Conservation (phyloP, 2,113 vertebrate species). For the Nothocercus julius region DNA sequence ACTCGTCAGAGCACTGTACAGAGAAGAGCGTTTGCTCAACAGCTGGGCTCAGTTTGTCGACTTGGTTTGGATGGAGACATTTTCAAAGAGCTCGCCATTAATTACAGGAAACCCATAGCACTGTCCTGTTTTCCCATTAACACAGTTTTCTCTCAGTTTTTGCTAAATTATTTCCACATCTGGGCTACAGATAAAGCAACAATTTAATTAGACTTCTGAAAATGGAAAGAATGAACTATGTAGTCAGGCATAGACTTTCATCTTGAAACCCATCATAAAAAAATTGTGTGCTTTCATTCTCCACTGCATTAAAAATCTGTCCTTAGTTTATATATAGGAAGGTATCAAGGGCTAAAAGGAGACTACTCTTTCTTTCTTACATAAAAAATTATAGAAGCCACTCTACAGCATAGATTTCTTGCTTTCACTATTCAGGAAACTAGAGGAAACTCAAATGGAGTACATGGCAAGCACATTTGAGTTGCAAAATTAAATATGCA, state of each 20-base stretch:
- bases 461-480: not conserved
- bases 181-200: constrained; percentile 81
- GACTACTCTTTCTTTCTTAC: constrained; percentile 46
- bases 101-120: constrained; percentile 85
- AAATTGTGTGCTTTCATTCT: constrained; percentile 60
- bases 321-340: constrained; percentile 40
- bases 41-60: constrained; percentile 81
- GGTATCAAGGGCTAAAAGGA: constrained; percentile 45
- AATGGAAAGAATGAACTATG: constrained; percentile 50
- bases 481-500: not conserved
- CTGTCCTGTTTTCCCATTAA: constrained; percentile 85
- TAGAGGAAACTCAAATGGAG: not conserved
- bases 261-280: constrained; percentile 73
- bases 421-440: not conserved
- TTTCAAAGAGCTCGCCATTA: constrained; percentile 82
- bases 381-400: constrained; percentile 48
- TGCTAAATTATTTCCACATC: constrained; percentile 85
- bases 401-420: constrained; percentile 29
- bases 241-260: constrained; percentile 64
- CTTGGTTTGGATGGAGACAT: constrained; percentile 77
- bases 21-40: constrained; percentile 45
- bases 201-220: constrained; percentile 77
- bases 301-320: not conserved
- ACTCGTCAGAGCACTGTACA: constrained; percentile 22
- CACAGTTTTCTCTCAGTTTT: constrained; percentile 77